Evolutionary conservation across 2,113 vertebrate genomes (phyloP), one percentile per base, ranked within the genome.

Genomic region (Holacanthus passer): DNA sequence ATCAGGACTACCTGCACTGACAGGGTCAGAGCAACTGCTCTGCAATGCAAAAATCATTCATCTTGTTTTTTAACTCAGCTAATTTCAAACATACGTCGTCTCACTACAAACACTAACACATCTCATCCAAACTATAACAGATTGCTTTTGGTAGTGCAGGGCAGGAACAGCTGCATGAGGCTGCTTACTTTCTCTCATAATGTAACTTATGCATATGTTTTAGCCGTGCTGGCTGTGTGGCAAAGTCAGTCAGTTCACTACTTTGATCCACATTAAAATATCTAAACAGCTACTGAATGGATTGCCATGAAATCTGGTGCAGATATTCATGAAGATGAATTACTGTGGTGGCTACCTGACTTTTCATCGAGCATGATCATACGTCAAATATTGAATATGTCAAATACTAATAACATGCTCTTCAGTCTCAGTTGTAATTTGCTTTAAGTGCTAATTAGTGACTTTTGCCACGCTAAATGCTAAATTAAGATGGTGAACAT

Each of bases 11-110:
- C 24, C 43, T 56, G 31, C 43, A 10, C 70, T 79, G 87, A 84
- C 70, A 73, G 45, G 79, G 82, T 73, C 20, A 75, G 58, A 48
- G 52, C 76, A 56, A 53, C 67, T 48, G 79, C 55, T 63, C 43
- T 50, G 20, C 20, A 63, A 43, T 16, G 29, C 45, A 31, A 65
- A 72, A 68, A 72, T 12, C 0, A 37, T 48, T 16, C 20, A 39
- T 24, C 20, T 52, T 37, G 12, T 7, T 37, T 53, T 19, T 14
- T 12, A 20, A 69, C 8, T 60, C 31, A 27, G 5, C 37, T 62
- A 31, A 77, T 77, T 70, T 70, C 45, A 77, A 80, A 76, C 39
- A 64, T 67, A 39, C 11, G 43, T 59, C 12, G 9, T 55, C 14
- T 52, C 27, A 55, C 41, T 43, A 41, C 6, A 64, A 70, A 84